phyloP scores from a whole-genome alignment of 1,140 invertebrate genomes.

The Gonatopus flavifemur region DNA sequence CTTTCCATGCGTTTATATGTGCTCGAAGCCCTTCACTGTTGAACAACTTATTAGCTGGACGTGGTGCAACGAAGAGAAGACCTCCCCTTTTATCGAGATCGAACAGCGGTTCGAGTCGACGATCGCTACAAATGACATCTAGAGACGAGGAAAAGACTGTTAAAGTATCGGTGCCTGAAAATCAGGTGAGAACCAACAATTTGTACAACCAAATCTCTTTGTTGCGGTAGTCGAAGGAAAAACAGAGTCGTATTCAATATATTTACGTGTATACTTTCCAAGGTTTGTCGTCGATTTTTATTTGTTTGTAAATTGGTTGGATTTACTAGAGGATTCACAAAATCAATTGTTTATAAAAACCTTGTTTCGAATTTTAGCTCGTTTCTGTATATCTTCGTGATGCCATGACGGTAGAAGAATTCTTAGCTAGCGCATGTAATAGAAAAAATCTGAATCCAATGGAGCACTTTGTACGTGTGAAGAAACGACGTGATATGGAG shows the following conservation, averaged over 20 bases:
- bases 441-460: constrained; percentile 88
- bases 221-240: too few relatives aligned
- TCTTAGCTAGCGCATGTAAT: constrained; percentile 87
- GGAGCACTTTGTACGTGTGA: constrained; percentile 94
- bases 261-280: too few relatives aligned
- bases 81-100: constrained; percentile 85
- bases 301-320: too few relatives aligned
- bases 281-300: too few relatives aligned
- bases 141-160: constrained; percentile 85
- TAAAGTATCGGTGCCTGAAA: constrained; percentile 88
- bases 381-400: constrained; percentile 84
- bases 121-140: constrained; percentile 80
- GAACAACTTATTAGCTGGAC: constrained; percentile 87
- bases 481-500: constrained; percentile 91
- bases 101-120: constrained; percentile 80
- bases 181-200: constrained; percentile 65
- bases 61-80: constrained; percentile 84
- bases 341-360: too few relatives aligned
- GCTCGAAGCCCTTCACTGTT: constrained; percentile 89
- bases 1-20: constrained; percentile 96
- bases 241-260: too few relatives aligned
- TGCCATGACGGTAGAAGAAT: constrained; percentile 93
- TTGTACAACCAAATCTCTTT: too few relatives aligned
- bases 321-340: too few relatives aligned
- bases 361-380: constrained; percentile 55